These are phyloP conservation scores for Acanthopagrus latus DNA, from an alignment of 2,797 vertebrate species.

Conservation along the genomic window DNA sequence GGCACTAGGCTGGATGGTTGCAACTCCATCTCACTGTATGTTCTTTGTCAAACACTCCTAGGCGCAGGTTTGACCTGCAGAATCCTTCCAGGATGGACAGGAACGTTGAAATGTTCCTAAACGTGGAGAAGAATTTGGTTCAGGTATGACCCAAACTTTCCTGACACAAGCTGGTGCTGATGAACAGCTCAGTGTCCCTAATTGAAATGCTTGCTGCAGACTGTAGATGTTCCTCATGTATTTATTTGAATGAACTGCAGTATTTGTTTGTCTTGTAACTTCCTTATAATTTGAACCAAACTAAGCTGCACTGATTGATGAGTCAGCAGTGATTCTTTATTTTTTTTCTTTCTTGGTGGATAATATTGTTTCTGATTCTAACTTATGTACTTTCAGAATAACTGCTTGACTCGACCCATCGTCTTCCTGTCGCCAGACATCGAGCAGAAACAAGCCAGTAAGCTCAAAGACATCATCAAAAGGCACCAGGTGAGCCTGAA, in stretches of 20 bases:
- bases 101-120: constrained; percentile 99
- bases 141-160: constrained; percentile 84
- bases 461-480: constrained; percentile 97
- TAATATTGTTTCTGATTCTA: not conserved
- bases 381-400: constrained; percentile 86
- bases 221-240: not conserved
- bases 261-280: not conserved
- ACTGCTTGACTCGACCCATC: constrained; percentile 94
- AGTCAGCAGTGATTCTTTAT: not conserved
- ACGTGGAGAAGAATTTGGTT: constrained; percentile 97
- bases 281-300: not conserved
- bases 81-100: constrained; percentile 99
- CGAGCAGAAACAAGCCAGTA: constrained; percentile 94
- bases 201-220: not conserved
- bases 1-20: not conserved
- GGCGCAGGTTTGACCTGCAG: constrained; percentile 97
- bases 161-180: accelerated
- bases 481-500: constrained; percentile 92
- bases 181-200: not conserved
- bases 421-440: constrained; percentile 96
- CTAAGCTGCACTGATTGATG: not conserved
- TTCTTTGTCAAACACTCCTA: constrained; percentile 57
- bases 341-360: not conserved
- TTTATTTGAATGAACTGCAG: not conserved
- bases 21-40: not conserved